Conservation (phyloP, 2,797 vertebrate genomes). For the Urophycis tenuis region DNA sequence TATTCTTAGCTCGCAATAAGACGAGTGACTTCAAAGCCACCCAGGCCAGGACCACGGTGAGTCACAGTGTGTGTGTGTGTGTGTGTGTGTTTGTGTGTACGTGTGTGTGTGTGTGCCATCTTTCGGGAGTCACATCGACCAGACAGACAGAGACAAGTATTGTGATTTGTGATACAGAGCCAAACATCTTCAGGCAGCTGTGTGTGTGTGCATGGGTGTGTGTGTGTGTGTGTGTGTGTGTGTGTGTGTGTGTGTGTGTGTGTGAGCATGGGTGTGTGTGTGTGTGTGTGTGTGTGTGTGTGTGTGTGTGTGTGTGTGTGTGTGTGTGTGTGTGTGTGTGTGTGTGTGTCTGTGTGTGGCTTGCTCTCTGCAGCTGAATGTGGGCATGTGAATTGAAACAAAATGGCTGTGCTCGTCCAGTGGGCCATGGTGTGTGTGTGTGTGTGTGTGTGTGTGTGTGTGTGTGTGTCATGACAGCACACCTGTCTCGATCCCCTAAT, state of each 20-base stretch:
- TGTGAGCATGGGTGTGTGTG: background rate
- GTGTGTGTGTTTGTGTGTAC: constrained; percentile 29
- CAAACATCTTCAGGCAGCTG: constrained; percentile 25
- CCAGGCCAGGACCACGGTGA: constrained; percentile 46
- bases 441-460: background rate
- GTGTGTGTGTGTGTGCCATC: constrained; percentile 35
- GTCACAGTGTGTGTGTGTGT: constrained; percentile 34
- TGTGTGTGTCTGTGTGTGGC: background rate
- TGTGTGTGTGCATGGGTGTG: background rate
- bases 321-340: background rate
- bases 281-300: background rate
- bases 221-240: background rate
- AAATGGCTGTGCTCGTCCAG: constrained; percentile 10
- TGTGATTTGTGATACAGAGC: constrained; percentile 41
- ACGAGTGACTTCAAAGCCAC: constrained; percentile 45
- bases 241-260: background rate
- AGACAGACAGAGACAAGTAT: constrained; percentile 49
- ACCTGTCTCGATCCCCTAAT: background rate
- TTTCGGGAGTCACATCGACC: constrained; percentile 52
- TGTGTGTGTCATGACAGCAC: background rate
- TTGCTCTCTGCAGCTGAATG: background rate
- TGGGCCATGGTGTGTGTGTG: constrained; percentile 16
- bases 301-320: background rate
- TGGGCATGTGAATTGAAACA: background rate
- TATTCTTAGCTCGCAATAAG: constrained; percentile 33